These are phyloP conservation scores for Cryptomyrus ogoouensis DNA, from an alignment of 2,113 vertebrate species.

Conservation along the genomic window DNA sequence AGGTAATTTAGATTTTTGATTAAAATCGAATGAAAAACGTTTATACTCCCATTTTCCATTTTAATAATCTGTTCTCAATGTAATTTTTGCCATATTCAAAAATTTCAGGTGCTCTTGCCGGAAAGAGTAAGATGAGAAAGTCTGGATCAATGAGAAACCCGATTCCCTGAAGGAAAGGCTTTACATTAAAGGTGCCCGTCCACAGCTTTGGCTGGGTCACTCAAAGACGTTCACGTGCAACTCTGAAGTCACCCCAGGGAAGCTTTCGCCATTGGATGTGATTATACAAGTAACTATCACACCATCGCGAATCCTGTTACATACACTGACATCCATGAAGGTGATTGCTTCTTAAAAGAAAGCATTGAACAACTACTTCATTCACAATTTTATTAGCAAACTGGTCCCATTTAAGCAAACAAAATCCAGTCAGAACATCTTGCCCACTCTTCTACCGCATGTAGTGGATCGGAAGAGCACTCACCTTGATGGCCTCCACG, in stretches of 20 bases:
- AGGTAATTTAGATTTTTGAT: not conserved
- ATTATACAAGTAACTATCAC: not conserved
- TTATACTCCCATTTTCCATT: not conserved
- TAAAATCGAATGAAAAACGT: not conserved
- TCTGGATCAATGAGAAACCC: not conserved
- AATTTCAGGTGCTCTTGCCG: not conserved
- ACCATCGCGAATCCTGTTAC: not conserved
- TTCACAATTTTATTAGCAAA: not conserved
- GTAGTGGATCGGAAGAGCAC: constrained; percentile 21
- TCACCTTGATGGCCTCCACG: constrained; percentile 94
- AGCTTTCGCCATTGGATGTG: not conserved
- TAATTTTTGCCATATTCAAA: not conserved
- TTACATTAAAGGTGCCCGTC: not conserved
- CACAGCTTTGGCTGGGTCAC: not conserved
- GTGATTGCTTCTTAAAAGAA: not conserved
- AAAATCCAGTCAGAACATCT: not conserved
- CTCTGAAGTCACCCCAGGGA: not conserved
- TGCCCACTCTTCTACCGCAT: not conserved
- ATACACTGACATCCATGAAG: not conserved
- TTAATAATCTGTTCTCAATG: not conserved
- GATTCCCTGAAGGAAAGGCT: not conserved
- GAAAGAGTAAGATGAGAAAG: not conserved
- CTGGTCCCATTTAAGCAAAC: not conserved
- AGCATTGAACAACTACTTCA: not conserved
- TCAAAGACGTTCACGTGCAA: not conserved